These are phyloP conservation scores for Uropetala carovei DNA, from an alignment of 2,888 invertebrate species.

Conservation along the genomic window DNA sequence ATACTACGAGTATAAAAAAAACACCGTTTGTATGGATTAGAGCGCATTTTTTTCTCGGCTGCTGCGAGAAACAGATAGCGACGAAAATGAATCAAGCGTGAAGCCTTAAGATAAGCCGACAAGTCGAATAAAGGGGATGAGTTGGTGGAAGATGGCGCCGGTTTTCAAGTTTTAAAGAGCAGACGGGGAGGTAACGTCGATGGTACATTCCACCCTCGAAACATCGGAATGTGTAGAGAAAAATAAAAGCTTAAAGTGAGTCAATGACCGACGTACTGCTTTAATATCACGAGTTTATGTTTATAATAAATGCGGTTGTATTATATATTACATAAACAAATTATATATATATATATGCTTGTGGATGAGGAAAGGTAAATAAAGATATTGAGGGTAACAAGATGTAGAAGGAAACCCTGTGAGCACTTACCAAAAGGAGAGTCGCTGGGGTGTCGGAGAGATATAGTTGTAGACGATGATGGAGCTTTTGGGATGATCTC, in stretches of 20 bases:
- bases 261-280: no score
- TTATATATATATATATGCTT: no score
- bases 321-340: no score
- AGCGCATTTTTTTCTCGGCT: slow-evolving; percentile 3
- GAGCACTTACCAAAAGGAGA: no score
- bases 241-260: neutral
- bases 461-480: no score
- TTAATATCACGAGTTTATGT: no score
- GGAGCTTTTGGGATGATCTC: no score
- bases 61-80: slow-evolving; percentile 59
- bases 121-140: neutral
- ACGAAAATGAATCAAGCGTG: slow-evolving; percentile 39
- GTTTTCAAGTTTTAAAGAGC: neutral
- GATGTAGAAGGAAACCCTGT: no score
- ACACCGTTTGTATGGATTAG: slow-evolving; percentile 11
- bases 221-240: neutral
- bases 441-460: no score
- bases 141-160: neutral
- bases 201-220: neutral
- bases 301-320: no score
- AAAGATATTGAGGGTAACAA: no score
- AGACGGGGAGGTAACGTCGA: neutral
- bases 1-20: neutral
- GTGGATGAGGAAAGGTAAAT: no score
- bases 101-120: slow-evolving; percentile 47